Evolutionary conservation across 2,888 invertebrate species (phyloP).

Genomic region (Dione vanillae): DNA sequence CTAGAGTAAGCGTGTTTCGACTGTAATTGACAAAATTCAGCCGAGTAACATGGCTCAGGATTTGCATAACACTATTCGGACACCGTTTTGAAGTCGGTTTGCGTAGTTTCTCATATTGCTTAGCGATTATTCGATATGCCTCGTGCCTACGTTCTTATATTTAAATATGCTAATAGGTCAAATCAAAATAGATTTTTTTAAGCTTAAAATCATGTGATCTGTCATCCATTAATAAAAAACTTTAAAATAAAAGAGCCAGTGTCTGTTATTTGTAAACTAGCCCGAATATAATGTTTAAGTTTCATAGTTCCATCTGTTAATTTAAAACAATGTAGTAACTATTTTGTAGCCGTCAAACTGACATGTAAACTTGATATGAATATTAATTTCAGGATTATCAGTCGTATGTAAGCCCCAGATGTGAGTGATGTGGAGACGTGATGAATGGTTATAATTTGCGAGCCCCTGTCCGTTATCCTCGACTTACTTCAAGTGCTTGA

Average conservation of each 20-base stretch:
- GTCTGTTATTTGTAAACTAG: too few species aligned
- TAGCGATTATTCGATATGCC: background rate
- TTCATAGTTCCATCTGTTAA: background rate
- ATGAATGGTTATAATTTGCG: conserved; percentile 53
- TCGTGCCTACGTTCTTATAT: background rate
- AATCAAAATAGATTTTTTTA: too few species aligned
- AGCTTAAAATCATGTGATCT: too few species aligned
- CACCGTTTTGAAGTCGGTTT: conserved; percentile 78
- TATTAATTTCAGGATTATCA: conserved; percentile 42
- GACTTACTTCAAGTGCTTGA: conserved; percentile 40
- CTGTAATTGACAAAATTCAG: conserved; percentile 14
- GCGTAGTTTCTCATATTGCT: conserved; percentile 58
- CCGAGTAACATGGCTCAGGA: conserved; percentile 39
- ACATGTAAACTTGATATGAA: conserved; percentile 35
- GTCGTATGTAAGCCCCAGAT: conserved; percentile 37
- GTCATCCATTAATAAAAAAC: too few species aligned
- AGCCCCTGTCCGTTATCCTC: conserved; percentile 41
- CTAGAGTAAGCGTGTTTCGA: background rate
- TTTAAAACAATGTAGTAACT: conserved; percentile 22
- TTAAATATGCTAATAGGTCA: background rate
- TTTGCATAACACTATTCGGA: conserved; percentile 78
- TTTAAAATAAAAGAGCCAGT: too few species aligned
- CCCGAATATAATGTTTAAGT: background rate
- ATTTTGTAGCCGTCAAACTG: conserved; percentile 23
- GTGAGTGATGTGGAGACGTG: conserved; percentile 45